These are phyloP conservation scores for Coptodon bakossiorum DNA, from an alignment of 2,113 vertebrate species.

Conservation along the genomic window DNA sequence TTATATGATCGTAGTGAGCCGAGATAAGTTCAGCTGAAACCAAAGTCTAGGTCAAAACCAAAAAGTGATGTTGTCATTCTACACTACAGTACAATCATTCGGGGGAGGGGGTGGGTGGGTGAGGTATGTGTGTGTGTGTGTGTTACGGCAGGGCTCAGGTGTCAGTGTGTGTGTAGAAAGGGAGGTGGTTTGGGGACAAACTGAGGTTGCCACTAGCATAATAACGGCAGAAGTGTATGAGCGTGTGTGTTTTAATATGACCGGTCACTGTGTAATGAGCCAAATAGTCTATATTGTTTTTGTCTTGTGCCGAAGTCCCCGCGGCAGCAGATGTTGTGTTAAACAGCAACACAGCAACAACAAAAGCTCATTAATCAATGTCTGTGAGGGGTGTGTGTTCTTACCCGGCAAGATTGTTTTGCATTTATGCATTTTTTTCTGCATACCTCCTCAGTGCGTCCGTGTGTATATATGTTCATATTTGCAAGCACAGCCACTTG, in stretches of 20 bases:
- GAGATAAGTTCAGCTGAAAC: background rate
- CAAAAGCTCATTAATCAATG: conserved; percentile 70
- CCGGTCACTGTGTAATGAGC: conserved; percentile 38
- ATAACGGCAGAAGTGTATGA: conserved; percentile 12
- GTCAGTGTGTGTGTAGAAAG: background rate
- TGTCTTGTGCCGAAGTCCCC: conserved; percentile 46
- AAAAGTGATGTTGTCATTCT: background rate
- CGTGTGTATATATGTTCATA: background rate
- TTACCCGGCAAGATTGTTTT: background rate
- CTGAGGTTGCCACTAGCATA: conserved; percentile 33
- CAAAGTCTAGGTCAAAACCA: background rate
- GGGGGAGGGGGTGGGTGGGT: background rate
- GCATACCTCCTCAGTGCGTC: background rate
- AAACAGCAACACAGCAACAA: conserved; percentile 53
- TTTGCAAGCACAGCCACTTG: background rate
- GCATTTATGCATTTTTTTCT: conserved; percentile 15
- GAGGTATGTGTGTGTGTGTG: background rate
- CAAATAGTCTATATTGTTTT: conserved; percentile 54
- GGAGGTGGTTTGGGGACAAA: background rate
- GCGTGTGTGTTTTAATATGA: background rate
- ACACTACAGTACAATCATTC: background rate
- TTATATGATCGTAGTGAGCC: background rate
- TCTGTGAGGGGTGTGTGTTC: conserved; percentile 8
- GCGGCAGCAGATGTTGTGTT: conserved; percentile 67
- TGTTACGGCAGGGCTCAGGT: background rate